Percentiles rank a stretch among this genome's conserved stretches.
These are phyloP conservation scores for Boulengeromyrus knoepffleri DNA, from an alignment of 2,113 vertebrate species.

Conservation along the genomic window DNA sequence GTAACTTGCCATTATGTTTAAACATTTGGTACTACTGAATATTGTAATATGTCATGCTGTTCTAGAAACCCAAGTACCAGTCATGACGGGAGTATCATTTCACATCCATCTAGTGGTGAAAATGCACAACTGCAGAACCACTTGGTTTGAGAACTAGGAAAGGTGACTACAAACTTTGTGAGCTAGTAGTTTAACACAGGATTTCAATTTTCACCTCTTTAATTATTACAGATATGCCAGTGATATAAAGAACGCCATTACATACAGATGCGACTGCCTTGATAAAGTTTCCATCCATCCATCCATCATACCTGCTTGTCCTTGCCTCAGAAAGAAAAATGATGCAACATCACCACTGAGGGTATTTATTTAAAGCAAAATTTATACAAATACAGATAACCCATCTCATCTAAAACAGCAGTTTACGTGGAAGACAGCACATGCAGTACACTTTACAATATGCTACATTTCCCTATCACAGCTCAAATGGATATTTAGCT, in stretches of 20 bases:
- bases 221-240: neutral
- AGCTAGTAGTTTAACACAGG: neutral
- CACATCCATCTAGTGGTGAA: slow-evolving; percentile 5
- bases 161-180: neutral
- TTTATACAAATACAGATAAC: slow-evolving; percentile 1
- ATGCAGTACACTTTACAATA: slow-evolving; percentile 8
- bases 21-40: neutral
- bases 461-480: slow-evolving; percentile 6
- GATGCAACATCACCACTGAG: neutral
- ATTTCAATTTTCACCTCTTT: neutral
- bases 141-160: neutral
- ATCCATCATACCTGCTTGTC: neutral
- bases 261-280: neutral
- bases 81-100: neutral
- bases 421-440: neutral
- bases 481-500: slow-evolving; percentile 9
- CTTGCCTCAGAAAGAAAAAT: neutral
- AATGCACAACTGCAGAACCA: neutral
- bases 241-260: neutral
- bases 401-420: slow-evolving; percentile 14
- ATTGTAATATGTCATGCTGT: neutral
- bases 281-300: neutral
- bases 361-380: slow-evolving; percentile 18
- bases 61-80: neutral
- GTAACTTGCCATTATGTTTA: neutral